Conservation (phyloP, 2,113 vertebrate species). For the Otocyon megalotis region DNA sequence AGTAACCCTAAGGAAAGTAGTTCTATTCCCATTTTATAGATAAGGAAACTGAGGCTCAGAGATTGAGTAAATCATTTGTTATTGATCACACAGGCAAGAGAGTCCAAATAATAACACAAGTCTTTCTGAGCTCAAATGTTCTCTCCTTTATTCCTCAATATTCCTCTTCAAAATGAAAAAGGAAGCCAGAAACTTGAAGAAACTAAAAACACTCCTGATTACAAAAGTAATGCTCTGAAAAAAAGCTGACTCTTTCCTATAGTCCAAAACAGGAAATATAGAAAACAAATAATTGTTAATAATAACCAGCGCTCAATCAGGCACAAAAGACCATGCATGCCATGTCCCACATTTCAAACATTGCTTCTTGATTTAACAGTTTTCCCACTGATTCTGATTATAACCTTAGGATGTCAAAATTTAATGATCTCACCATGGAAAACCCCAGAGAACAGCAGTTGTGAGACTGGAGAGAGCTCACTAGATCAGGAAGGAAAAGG, state of each 20-base stretch:
- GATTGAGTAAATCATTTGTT: background rate
- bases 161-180: conserved; percentile 55
- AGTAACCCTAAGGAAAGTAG: background rate
- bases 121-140: conserved; percentile 26
- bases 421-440: conserved; percentile 64
- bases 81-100: background rate
- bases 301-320: background rate
- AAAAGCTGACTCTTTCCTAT: background rate
- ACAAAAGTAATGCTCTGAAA: conserved; percentile 34
- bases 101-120: background rate
- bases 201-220: background rate
- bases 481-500: conserved; percentile 76
- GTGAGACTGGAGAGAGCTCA: conserved; percentile 23
- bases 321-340: background rate
- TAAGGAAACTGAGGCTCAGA: conserved; percentile 24
- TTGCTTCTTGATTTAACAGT: conserved; percentile 39
- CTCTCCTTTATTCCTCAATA: background rate
- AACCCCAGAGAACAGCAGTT: conserved; percentile 56
- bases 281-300: conserved; percentile 43
- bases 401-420: conserved; percentile 49
- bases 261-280: conserved; percentile 25
- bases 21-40: conserved; percentile 5
- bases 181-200: conserved; percentile 48
- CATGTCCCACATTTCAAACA: background rate
- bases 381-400: conserved; percentile 34